Conservation (phyloP, 1,140 invertebrate species). For the Oncopodura yosiiana region DNA sequence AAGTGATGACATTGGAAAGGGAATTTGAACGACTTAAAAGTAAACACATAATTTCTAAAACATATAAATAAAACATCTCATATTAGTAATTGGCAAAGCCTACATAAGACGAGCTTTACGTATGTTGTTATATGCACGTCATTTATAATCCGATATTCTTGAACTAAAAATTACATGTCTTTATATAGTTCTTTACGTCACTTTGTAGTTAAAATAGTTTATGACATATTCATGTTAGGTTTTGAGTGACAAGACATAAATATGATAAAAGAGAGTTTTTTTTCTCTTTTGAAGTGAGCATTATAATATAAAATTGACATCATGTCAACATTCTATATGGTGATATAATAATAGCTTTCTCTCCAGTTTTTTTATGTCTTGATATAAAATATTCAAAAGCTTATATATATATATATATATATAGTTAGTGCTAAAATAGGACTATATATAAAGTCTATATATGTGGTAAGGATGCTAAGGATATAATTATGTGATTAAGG, state of each 20-base stretch:
- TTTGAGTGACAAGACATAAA: no score
- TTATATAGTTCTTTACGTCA: no score
- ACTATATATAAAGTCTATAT: not conserved
- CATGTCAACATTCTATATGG: no score
- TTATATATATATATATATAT: not conserved
- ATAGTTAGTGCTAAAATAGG: not conserved
- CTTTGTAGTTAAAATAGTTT: no score
- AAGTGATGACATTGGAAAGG: not conserved
- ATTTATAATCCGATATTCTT: not conserved
- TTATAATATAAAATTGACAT: no score
- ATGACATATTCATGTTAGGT: no score
- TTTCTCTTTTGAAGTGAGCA: no score
- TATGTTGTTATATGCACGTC: not conserved
- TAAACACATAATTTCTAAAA: not conserved
- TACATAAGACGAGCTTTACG: not conserved
- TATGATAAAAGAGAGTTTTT: no score
- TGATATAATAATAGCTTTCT: no score
- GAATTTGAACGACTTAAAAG: slow-evolving; percentile 3
- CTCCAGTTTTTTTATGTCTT: slow-evolving; percentile 3
- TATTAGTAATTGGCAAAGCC: not conserved
- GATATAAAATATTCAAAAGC: not conserved
- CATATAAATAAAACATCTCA: not conserved
- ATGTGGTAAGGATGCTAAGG: no score
- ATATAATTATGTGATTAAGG: no score
- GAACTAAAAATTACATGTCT: not conserved